Conservation (phyloP, 2,113 vertebrate genomes). For the Psittacula cyanocephala region DNA sequence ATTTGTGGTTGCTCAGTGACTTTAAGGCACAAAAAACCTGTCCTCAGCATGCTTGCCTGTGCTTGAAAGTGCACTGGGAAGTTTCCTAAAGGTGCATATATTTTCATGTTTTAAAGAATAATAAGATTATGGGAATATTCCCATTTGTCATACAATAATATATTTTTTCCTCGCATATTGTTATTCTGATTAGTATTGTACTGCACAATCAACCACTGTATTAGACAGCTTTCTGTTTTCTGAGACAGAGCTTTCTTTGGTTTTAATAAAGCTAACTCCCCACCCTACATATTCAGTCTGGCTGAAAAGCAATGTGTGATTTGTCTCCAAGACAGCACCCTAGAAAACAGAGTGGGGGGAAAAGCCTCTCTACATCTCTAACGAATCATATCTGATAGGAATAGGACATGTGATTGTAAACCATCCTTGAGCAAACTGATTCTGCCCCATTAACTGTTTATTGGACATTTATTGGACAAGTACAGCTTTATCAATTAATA, state of each 20-base stretch:
- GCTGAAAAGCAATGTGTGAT: background rate
- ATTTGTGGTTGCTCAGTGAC: background rate
- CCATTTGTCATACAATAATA: background rate
- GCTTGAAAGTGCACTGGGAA: background rate
- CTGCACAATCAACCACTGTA: background rate
- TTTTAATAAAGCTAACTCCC: background rate
- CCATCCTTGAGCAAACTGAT: background rate
- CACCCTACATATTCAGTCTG: background rate
- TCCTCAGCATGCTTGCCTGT: background rate
- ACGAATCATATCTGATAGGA: background rate
- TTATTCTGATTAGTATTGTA: background rate
- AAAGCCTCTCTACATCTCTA: background rate
- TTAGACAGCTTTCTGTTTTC: background rate
- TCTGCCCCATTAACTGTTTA: background rate
- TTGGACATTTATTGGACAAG: background rate
- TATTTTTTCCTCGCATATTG: background rate
- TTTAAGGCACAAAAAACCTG: background rate
- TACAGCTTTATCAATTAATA: background rate
- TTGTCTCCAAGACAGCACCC: background rate
- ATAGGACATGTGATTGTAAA: background rate
- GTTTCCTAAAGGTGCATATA: background rate
- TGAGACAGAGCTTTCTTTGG: background rate
- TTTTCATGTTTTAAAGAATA: background rate
- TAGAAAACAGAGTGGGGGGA: background rate
- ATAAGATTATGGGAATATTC: background rate